These are phyloP conservation scores for Dromas ardeola DNA, from an alignment of 2,113 vertebrate species.

Conservation along the genomic window DNA sequence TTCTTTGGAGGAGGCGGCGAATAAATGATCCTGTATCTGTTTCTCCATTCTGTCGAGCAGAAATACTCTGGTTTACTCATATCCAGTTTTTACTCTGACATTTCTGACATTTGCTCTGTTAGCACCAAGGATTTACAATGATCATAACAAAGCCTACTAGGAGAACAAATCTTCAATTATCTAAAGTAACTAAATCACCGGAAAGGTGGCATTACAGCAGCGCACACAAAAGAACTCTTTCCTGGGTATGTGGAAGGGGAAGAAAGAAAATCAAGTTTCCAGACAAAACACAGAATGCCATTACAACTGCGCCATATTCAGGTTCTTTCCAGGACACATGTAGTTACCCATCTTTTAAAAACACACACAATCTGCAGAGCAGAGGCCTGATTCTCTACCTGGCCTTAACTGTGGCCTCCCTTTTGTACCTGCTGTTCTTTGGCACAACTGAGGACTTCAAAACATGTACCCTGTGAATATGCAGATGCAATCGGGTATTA, in stretches of 20 bases:
- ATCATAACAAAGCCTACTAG: too few species aligned
- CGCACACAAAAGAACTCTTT: neutral
- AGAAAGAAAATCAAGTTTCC: neutral
- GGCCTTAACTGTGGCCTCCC: too few species aligned
- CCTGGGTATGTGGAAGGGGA: neutral
- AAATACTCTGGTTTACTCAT: neutral
- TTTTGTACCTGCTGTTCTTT: neutral
- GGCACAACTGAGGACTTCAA: neutral
- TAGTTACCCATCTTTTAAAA: too few species aligned
- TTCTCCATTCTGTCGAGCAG: neutral
- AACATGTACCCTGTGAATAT: fast-evolving
- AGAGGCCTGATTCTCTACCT: neutral
- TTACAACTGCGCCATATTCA: neutral
- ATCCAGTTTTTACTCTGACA: neutral
- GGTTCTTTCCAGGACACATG: fast-evolving
- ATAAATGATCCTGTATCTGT: neutral
- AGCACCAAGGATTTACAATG: neutral
- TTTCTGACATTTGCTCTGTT: neutral
- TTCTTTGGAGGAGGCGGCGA: neutral
- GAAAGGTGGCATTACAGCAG: neutral
- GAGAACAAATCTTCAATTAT: neutral
- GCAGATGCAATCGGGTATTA: neutral
- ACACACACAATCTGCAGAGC: fast-evolving
- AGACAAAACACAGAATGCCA: neutral
- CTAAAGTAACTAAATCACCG: too few species aligned